Base-by-base conservation (phyloP, 2,888 invertebrate genomes). In the Antheraea yamamai region DNA sequence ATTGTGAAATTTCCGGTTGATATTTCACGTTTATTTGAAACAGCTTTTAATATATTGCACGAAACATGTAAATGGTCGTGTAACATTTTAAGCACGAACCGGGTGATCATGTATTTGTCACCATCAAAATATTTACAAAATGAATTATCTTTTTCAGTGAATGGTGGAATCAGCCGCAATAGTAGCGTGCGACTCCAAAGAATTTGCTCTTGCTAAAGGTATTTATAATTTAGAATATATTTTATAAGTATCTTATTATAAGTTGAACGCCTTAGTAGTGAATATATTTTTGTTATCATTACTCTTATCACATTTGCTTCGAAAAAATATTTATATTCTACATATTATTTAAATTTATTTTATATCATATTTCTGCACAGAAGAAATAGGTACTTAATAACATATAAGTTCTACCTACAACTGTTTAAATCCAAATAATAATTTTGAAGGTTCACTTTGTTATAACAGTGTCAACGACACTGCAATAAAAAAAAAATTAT, bases 61-160 rank as follows among this genome's bases (percentile, higher is more conserved):
- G 20, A 20, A 20, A 55, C 18, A 55, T 23, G 7, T 7, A 61
- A 12, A 23, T 2, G 61, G n/a, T 23, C 12, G 6, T 16, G 55
- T 55, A n/a, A 23, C n/a, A 23, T 23, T 23, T 23, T 61, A 6
- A 61, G 23, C 3, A 61, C n/a, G 20, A 23, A 10, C 23, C n/a
- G 61, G 10, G 61, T 61, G 61, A 23, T 61, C 8, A 58, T 58
- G n/a, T 8, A 7, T 58, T n/a, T n/a, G 2, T 23, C 10, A 61
- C 12, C 23, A 23, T 61, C 23, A n/a, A 23, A 61, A 61, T 10
- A 55, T 55, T 55, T 55, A 68, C 30, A 26, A 68, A 30, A 68
- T 35, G 16, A 68, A 68, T 52, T 55, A n/a, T 35, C 6, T 70
- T 70, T 74, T 74, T 58, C 74, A 74, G 74, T 74, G 55, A 71